phyloP scores from a whole-genome alignment of 37 sponge, comb jelly and placozoan genomes.

The Ianthella basta region DNA sequence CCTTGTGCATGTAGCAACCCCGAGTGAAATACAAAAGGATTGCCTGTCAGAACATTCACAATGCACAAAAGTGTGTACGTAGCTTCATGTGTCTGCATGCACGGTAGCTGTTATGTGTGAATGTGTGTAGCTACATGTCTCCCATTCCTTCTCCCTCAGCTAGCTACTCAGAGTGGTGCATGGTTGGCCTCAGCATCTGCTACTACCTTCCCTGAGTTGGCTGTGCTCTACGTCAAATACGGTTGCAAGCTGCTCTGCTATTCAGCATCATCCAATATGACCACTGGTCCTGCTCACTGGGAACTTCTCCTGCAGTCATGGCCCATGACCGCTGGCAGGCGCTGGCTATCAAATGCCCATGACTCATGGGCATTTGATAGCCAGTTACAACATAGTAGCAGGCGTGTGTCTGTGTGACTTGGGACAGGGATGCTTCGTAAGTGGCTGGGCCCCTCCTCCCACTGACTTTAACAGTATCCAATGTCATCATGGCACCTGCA shows the following conservation, averaged over 20 bases:
- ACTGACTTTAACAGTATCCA: too few species aligned
- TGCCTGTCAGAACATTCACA: too few species aligned
- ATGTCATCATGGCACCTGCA: too few species aligned
- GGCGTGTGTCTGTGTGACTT: slow-evolving; percentile 69
- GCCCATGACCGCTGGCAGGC: too few species aligned
- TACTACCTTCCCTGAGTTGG: slow-evolving; percentile 95
- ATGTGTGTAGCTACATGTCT: slow-evolving; percentile 3
- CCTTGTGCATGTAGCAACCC: too few species aligned
- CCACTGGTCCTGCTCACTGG: slow-evolving; percentile 95
- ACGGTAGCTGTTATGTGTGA: background rate
- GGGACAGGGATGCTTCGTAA: slow-evolving; percentile 78
- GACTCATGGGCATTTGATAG: slow-evolving; percentile 74
- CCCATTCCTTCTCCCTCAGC: background rate
- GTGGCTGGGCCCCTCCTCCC: slow-evolving; percentile 84
- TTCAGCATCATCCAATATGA: slow-evolving; percentile 97
- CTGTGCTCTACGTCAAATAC: slow-evolving; percentile 64
- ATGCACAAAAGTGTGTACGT: too few species aligned
- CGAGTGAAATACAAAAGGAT: too few species aligned
- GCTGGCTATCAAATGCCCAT: slow-evolving; percentile 14
- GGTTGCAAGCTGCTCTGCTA: slow-evolving; percentile 86
- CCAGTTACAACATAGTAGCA: slow-evolving; percentile 49
- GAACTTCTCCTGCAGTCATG: slow-evolving; percentile 84
- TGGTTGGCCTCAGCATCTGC: slow-evolving; percentile 95
- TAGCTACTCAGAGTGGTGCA: slow-evolving; percentile 74
- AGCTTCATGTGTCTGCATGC: too few species aligned